These are phyloP conservation scores for Schizothorax lantsangensis DNA, from an alignment of 2,797 vertebrate species.

Conservation along the genomic window DNA sequence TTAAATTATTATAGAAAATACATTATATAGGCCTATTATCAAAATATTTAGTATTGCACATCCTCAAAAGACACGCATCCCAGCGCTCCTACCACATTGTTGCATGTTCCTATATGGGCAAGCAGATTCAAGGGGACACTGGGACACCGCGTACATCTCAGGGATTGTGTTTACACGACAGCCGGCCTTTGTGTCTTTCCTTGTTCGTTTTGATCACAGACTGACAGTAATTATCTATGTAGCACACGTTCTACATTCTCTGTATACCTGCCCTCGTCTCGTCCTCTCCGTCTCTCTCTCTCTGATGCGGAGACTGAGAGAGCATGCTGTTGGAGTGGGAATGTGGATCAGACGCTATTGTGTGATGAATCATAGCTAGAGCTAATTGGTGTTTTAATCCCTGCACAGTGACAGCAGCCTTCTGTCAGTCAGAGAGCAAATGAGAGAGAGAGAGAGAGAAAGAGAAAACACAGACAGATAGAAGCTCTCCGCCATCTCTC, in stretches of 20 bases:
- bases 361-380: conserved; percentile 41
- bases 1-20: too few relatives aligned
- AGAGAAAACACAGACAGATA: conserved; percentile 45
- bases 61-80: neutral
- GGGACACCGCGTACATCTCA: neutral
- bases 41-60: neutral
- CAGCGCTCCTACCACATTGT: neutral
- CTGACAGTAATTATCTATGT: conserved; percentile 31
- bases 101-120: neutral
- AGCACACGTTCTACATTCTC: conserved; percentile 21
- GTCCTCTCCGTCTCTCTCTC: conserved; percentile 24
- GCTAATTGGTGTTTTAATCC: conserved; percentile 48
- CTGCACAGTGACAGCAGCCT: conserved; percentile 29
- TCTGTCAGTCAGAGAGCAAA: conserved; percentile 26
- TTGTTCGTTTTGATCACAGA: neutral
- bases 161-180: neutral
- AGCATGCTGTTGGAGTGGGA: neutral
- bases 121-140: neutral
- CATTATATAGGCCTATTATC: neutral
- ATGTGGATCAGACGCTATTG: conserved; percentile 37
- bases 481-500: conserved; percentile 11
- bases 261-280: conserved; percentile 32
- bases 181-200: neutral
- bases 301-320: neutral
- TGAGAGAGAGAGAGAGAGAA: conserved; percentile 8